A percentile compares a stretch with the other conserved stretches of the same genome.
Conservation (phyloP, 2,113 vertebrate species). For the Sterrhoptilus dennistouni region DNA sequence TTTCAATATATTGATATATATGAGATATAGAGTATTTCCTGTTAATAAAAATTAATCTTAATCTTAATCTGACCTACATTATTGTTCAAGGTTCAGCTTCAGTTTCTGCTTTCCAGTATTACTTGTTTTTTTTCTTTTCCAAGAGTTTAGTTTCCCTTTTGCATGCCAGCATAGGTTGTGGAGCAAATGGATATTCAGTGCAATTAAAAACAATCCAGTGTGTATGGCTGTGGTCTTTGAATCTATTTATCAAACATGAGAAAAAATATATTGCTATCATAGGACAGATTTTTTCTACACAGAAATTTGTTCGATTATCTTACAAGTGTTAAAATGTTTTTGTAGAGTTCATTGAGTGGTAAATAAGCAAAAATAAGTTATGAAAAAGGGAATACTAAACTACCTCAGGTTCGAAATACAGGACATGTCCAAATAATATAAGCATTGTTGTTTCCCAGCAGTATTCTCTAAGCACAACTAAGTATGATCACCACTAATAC, state of each 20-base stretch:
- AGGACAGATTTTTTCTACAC: not conserved
- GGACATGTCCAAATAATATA: rapidly evolving
- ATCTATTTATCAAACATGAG: not conserved
- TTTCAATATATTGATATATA: not conserved
- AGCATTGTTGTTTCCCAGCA: not conserved
- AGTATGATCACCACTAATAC: not conserved
- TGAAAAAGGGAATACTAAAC: not conserved
- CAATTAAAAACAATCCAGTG: not conserved
- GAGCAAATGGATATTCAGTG: not conserved
- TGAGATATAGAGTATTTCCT: not conserved
- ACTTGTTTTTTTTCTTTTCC: not conserved
- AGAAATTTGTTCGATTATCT: not conserved
- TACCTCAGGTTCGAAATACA: not conserved
- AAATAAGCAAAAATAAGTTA: not conserved
- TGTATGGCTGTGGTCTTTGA: not conserved
- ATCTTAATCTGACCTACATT: not conserved
- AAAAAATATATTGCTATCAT: not conserved
- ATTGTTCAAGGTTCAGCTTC: not conserved
- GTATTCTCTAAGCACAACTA: not conserved
- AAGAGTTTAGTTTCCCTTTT: not conserved
- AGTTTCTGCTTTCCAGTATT: not conserved
- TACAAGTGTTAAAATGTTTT: not conserved
- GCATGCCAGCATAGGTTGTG: not conserved
- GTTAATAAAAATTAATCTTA: not conserved
- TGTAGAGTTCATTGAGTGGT: not conserved